Base-by-base conservation (phyloP, 2,888 invertebrate genomes). In the Mythimna pallens region DNA sequence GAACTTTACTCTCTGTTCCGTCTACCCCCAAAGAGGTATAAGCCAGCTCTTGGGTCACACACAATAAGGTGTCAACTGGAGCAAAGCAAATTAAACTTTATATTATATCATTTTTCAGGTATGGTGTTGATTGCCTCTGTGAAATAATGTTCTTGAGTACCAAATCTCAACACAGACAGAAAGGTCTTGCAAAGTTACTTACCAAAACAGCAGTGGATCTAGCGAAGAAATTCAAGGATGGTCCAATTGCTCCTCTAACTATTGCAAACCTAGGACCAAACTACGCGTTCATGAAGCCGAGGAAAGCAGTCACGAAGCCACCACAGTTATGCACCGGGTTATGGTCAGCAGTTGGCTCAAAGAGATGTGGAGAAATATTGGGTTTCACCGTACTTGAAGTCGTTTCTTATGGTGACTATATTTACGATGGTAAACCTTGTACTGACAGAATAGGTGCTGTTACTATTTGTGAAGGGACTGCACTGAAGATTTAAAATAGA, bases 141-240 rank as follows among this genome's bases (percentile, higher is more conserved):
- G 98, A 98, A 91, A 89, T 98, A 12, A 97, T 97, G 97, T 98
- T 98, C 81, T 84, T 98, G 40, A 97, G 94, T 0, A 97, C 97
- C 0, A 85, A 95, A 6, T 94, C 95, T 0, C 93, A 96, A 34
- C 97, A 97, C 78, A 94, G 96, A 68, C 86, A 91, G 0, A 93
- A 93, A 30, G 96, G 97, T 12, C 94, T 98, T 20, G 98, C 93
- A 0, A 94, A 89, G 9, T 86, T 96, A 22, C 86, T 98, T 17
- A 93, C 95, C 55, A 93, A 96, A 82, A 92, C 94, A 3, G 97
- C 97, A 0, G 90, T 97, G 55, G 95, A 97, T 47, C 82, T 97
- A 0, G 96, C 96, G 0, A 94, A 89, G 73, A 93, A 92, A 70
- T 83, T 97, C 0, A 92, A 90, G 77, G 83, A 93, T 12, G 97